A percentile compares a stretch with the other conserved stretches of the same genome.
Conservation (phyloP, 2,888 invertebrate genomes). For the Aethes cnicana region DNA sequence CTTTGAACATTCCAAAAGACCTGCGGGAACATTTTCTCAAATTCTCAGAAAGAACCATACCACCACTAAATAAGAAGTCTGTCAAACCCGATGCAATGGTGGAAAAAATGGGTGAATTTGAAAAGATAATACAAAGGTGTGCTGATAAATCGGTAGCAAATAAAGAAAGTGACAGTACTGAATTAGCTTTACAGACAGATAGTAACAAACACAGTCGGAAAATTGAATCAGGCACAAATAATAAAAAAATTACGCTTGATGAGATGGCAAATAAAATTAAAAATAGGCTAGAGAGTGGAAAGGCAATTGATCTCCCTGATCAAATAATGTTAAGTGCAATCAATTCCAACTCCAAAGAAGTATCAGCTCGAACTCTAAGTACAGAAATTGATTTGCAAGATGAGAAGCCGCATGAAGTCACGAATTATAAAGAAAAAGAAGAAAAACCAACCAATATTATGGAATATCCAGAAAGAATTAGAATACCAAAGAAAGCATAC, state of each 20-base stretch:
- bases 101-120: slow-evolving; percentile 68
- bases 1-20: slow-evolving; percentile 70
- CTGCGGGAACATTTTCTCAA: slow-evolving; percentile 84
- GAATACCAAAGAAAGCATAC: slow-evolving; percentile 85
- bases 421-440: slow-evolving; percentile 46
- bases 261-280: slow-evolving; percentile 61
- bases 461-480: slow-evolving; percentile 84
- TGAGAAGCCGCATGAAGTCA: slow-evolving; percentile 41
- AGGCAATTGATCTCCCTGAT: slow-evolving; percentile 56
- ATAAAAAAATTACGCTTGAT: slow-evolving; percentile 60
- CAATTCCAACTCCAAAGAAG: slow-evolving; percentile 30
- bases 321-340: slow-evolving; percentile 58
- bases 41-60: slow-evolving; percentile 84
- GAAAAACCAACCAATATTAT: slow-evolving; percentile 45
- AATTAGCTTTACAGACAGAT: slow-evolving; percentile 14
- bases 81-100: slow-evolving; percentile 60
- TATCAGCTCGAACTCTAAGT: slow-evolving; percentile 42
- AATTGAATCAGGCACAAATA: slow-evolving; percentile 37
- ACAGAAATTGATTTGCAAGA: slow-evolving; percentile 50
- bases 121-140: slow-evolving; percentile 72
- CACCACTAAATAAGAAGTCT: slow-evolving; percentile 61
- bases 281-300: slow-evolving; percentile 57
- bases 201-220: slow-evolving; percentile 15
- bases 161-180: slow-evolving; percentile 18
- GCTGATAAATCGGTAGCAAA: slow-evolving; percentile 54